Evolutionary conservation across 2,113 vertebrate species (phyloP).

Genomic region (Paratilapia polleni): DNA sequence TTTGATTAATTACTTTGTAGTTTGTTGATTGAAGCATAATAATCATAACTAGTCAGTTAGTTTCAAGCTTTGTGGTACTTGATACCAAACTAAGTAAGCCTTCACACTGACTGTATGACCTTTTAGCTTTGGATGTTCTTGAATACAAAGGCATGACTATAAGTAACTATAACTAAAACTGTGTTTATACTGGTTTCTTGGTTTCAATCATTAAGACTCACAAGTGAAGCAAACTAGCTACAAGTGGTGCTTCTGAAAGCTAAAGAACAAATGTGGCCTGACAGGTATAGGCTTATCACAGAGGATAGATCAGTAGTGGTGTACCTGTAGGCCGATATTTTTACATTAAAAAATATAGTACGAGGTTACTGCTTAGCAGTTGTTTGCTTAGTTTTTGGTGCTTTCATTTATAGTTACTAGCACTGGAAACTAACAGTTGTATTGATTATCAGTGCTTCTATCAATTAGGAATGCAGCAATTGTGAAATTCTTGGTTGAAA

Average conservation of each 20-base stretch:
- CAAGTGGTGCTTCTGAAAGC: not conserved
- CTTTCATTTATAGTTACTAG: not conserved
- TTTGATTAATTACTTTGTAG: conserved; percentile 22
- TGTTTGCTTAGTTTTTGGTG: not conserved
- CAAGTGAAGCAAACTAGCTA: not conserved
- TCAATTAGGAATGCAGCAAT: not conserved
- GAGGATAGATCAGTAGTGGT: no score
- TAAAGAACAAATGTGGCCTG: not conserved
- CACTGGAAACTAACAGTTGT: not conserved
- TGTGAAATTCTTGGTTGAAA: not conserved
- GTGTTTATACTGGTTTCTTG: not conserved
- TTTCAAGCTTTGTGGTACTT: not conserved
- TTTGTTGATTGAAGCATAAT: not conserved
- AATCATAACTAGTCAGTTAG: not conserved
- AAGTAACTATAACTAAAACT: not conserved
- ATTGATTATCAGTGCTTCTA: not conserved
- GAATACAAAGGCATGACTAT: not conserved
- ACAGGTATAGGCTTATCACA: no score
- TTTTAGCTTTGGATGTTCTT: no score
- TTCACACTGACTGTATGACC: rapidly evolving
- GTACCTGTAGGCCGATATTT: no score
- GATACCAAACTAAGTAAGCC: not conserved
- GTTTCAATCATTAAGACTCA: no score
- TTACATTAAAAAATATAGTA: no score
- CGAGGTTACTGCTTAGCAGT: no score